phyloP scores from a whole-genome alignment of 23 tunicate genomes.

The Botrylloides violaceus region DNA sequence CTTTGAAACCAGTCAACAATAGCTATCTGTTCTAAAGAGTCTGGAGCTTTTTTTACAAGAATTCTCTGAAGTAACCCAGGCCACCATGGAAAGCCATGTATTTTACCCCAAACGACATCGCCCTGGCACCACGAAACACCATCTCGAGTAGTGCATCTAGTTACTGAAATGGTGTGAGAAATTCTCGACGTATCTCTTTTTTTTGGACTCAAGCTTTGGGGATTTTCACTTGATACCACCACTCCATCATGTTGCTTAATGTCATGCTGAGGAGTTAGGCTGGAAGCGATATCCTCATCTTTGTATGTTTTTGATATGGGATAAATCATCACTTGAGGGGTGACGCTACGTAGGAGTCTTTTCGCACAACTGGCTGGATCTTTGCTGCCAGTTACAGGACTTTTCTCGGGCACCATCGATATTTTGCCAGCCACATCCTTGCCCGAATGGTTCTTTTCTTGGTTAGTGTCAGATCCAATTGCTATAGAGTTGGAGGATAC shows the following conservation, averaged over 20 bases:
- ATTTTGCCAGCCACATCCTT: background rate
- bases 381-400: background rate
- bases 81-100: constrained; percentile 89
- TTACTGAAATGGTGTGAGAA: constrained; percentile 52
- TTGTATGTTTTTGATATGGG: background rate
- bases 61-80: constrained; percentile 55
- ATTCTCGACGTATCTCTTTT: background rate
- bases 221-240: background rate
- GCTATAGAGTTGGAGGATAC: background rate
- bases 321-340: constrained; percentile 5
- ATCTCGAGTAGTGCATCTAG: constrained; percentile 52
- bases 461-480: background rate
- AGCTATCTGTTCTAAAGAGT: constrained; percentile 57
- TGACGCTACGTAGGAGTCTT: background rate
- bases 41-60: constrained; percentile 49
- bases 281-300: background rate
- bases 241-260: background rate
- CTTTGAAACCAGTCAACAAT: constrained; percentile 78
- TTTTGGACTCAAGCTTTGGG: background rate
- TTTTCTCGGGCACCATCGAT: too few relatives aligned
- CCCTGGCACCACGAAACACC: constrained; percentile 61
- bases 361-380: background rate
- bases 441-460: background rate
- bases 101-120: constrained; percentile 83
- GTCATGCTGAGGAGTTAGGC: background rate